Evolutionary conservation across 2,113 vertebrate species (phyloP), one percentile per base, ranked within the genome.

Genomic region (Cisticola juncidis): DNA sequence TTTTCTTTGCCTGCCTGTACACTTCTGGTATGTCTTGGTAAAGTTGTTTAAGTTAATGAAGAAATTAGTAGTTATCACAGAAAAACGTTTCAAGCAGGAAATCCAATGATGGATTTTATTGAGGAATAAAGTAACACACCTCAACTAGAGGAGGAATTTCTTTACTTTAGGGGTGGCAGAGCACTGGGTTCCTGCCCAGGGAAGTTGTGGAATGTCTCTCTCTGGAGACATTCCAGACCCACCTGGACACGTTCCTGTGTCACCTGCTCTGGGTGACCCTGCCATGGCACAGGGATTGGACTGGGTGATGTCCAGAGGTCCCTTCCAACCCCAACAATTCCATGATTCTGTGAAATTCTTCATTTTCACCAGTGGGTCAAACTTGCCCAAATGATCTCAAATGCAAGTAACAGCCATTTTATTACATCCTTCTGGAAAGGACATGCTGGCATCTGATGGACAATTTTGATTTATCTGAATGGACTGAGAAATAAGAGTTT

Each of bases 1-100:
- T 40, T 86, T 97, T 93, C 76, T 93, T 73, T n/a, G 6, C 36
- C 44, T 89, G 62, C 45, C 92, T 81, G 22, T 85, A 70, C 73
- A 48, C 8, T 88, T 81, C 83, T 95, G 65, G 2, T 87, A 23
- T 87, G 69, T 48, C 76, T 94, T 82, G 23, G 19, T 66, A 25
- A 73, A 81, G 20, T 70, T 84, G 25, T 11, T 66, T 23, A 70
- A 47, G 17, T 35, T 60, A 57, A 35, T 45, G 18, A 89, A 79
- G 44, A 71, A 89, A 61, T 81, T 33, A 57, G 14, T 51, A 45
- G 3, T 51, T 92, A 18, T 9, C 18, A 28, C 12, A 65, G 16
- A 88, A 87, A 5, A 51, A 74, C 40, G 17, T 64, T 92, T 69
- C 18, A 47, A 47, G 18, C 6, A 47, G 29, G 54, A 40, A 17